These are phyloP conservation scores for Lacanobia oleracea DNA, from an alignment of 2,888 invertebrate genomes.

Conservation along the genomic window DNA sequence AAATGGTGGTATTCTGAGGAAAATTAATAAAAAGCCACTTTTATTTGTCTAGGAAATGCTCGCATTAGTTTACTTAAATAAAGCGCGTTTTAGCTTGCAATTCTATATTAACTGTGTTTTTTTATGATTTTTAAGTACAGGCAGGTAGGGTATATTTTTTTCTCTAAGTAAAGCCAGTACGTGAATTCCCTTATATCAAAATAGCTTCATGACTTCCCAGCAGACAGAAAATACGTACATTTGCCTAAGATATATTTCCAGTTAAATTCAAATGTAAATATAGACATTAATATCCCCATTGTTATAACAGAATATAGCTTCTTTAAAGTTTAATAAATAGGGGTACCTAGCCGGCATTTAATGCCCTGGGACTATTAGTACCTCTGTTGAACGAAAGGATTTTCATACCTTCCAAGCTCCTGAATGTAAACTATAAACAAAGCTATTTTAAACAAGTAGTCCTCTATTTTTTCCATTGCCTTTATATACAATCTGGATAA, in stretches of 20 bases:
- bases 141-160: too few species aligned
- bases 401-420: neutral
- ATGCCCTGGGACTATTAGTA: conserved; percentile 9
- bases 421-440: conserved; percentile 16
- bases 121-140: neutral
- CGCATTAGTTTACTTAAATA: neutral
- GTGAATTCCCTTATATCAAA: too few species aligned
- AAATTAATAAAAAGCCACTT: conserved; percentile 14
- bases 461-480: neutral
- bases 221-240: neutral
- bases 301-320: conserved; percentile 10
- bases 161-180: too few species aligned
- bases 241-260: conserved; percentile 8
- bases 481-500: conserved; percentile 1
- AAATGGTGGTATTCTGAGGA: conserved; percentile 4
- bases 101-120: neutral
- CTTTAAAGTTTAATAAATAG: conserved; percentile 8
- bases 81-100: neutral
- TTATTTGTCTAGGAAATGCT: neutral
- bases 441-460: neutral
- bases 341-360: neutral
- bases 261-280: conserved; percentile 14
- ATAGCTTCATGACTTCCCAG: neutral
- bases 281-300: conserved; percentile 15
- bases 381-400: conserved; percentile 10